These are phyloP conservation scores for Typhlomys cinereus DNA, from an alignment of 2,113 vertebrate genomes.

Conservation along the genomic window DNA sequence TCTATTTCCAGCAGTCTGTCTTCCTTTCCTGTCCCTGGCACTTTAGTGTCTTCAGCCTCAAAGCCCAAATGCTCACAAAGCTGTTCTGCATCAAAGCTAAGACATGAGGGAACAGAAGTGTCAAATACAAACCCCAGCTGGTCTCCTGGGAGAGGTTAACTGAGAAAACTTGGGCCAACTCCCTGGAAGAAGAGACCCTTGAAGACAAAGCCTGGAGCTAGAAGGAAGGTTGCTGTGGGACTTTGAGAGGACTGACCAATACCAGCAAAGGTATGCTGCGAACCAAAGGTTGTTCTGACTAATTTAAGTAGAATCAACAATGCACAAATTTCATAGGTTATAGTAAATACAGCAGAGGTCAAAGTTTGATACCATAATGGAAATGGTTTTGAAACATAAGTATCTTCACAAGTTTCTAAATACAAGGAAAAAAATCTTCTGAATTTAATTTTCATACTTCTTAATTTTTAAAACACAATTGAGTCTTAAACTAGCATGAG, in stretches of 20 bases:
- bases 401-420: not conserved
- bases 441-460: not conserved
- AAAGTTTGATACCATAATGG: not conserved
- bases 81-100: not conserved
- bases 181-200: not conserved
- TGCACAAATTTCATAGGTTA: constrained; percentile 16
- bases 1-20: not conserved
- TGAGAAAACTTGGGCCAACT: not conserved
- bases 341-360: constrained; percentile 25
- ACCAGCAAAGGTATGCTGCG: not conserved
- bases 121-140: not conserved
- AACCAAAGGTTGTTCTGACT: not conserved
- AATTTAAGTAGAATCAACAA: not conserved
- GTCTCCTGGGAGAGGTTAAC: not conserved
- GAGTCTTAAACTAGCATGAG: not conserved
- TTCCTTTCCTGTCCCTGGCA: not conserved
- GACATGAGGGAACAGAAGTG: not conserved
- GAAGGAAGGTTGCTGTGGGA: not conserved
- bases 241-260: not conserved
- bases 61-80: not conserved
- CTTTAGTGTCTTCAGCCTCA: not conserved
- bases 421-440: not conserved
- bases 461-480: constrained; percentile 1
- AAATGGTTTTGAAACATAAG: constrained; percentile 32
- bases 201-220: not conserved